These are phyloP conservation scores for Ennomos quercinarius DNA, from an alignment of 2,888 invertebrate species.

Conservation along the genomic window DNA sequence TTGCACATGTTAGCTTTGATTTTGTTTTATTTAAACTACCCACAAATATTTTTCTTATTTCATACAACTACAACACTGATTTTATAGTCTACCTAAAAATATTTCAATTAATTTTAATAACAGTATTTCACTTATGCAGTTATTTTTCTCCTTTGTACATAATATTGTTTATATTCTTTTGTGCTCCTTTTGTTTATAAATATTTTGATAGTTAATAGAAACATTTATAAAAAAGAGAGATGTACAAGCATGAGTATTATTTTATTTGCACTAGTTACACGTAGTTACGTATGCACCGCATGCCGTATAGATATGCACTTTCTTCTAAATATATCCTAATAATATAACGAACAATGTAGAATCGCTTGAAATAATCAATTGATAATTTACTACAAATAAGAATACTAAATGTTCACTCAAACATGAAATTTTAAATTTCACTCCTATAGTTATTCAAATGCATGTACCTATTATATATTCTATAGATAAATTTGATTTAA, in stretches of 20 bases:
- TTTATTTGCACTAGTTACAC: slow-evolving; percentile 60
- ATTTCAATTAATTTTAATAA: too few relatives aligned
- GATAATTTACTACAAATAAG: slow-evolving; percentile 32
- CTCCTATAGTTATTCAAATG: slow-evolving; percentile 18
- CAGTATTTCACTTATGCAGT: background rate
- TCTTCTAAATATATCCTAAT: slow-evolving; percentile 43
- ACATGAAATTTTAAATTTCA: slow-evolving; percentile 65
- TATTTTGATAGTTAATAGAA: slow-evolving; percentile 3
- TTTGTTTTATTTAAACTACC: slow-evolving; percentile 1
- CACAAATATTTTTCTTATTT: background rate
- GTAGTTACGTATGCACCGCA: slow-evolving; percentile 70
- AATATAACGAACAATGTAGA: slow-evolving; percentile 24
- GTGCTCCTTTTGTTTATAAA: slow-evolving; percentile 12
- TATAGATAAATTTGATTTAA: background rate
- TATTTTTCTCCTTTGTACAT: slow-evolving; percentile 12
- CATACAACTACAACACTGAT: background rate
- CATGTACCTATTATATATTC: too few relatives aligned
- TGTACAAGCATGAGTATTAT: slow-evolving; percentile 32
- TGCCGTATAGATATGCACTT: slow-evolving; percentile 58
- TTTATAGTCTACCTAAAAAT: background rate
- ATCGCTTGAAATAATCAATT: slow-evolving; percentile 39
- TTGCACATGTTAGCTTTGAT: slow-evolving; percentile 11
- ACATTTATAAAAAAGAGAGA: slow-evolving; percentile 19
- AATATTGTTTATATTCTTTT: slow-evolving; percentile 7
- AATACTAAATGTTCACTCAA: slow-evolving; percentile 61